Conservation (phyloP, 2,888 invertebrate genomes). For the Anarsia innoxiella region DNA sequence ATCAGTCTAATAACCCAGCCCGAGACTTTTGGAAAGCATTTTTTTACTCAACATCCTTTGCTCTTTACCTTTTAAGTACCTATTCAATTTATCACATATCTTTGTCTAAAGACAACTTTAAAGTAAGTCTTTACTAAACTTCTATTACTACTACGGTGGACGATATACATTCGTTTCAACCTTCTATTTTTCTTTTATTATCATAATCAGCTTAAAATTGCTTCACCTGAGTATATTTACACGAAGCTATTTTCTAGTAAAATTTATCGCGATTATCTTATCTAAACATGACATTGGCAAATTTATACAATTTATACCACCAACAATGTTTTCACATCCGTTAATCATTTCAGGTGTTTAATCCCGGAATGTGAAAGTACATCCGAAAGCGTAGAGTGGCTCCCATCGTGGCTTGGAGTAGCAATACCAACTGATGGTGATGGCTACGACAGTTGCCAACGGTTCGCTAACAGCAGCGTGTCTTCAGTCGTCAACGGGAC, state of each 20-base stretch:
- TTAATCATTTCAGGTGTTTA: slow-evolving; percentile 27
- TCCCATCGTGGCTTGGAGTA: slow-evolving; percentile 47
- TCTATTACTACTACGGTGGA: no score
- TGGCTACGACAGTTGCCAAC: slow-evolving; percentile 55
- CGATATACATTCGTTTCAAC: no score
- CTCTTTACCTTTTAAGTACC: no score
- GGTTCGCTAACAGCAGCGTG: slow-evolving; percentile 28
- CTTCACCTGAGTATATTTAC: background rate
- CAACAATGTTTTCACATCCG: background rate
- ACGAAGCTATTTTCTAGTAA: background rate
- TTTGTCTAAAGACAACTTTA: no score
- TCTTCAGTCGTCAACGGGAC: slow-evolving; percentile 5
- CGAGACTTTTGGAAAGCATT: no score
- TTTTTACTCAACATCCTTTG: no score
- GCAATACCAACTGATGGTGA: slow-evolving; percentile 40
- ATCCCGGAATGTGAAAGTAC: slow-evolving; percentile 28
- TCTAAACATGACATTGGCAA: background rate
- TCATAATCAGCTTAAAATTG: background rate
- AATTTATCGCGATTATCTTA: background rate
- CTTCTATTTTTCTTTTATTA: no score
- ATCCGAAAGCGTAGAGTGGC: slow-evolving; percentile 25
- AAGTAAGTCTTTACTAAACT: no score
- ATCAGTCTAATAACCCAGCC: no score
- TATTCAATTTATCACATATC: no score
- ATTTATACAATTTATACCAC: background rate